Base-by-base conservation (phyloP, 2,797 vertebrate species). In the Galago senegalensis region DNA sequence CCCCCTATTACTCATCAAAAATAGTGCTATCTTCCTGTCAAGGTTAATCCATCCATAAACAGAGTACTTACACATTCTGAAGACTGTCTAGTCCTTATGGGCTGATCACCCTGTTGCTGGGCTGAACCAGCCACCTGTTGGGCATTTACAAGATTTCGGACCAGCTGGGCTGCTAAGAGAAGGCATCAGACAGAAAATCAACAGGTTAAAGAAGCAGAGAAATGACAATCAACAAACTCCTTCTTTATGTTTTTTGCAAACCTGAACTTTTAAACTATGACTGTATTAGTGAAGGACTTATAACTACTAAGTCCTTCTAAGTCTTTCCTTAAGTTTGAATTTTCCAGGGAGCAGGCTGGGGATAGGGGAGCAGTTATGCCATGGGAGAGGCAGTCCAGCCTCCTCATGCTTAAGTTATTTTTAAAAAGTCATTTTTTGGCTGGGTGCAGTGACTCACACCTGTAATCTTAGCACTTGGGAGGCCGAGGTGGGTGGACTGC, bases 11-110 rank as follows among this genome's bases (percentile, higher is more conserved):
- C 10, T 31, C 56, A 93, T 23, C 23, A 84, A 53, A 95, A 86
- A 88, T 0, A 79, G 46, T 46, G 27, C 46, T 81, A 60, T 75
- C 58, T 73, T 93, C 58, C 43, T 67, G 31, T 69, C 40, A 86
- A 86, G 65, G 88, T 25, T 79, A 84, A 89, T 23, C 76, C 37
- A 21, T 87, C 83, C 56, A 43, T 18, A n/a, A 72, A 87, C 63
- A 92, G 67, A 88, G 11, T 91, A 99, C 99, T 99, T 98, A 99
- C 99, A 98, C 99, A 99, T 98, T 99, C 99, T 56, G 99, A 99
- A 0, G 99, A 97, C 96, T 99, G 99, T 83, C 99, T 98, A 97
- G 99, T 99, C 87, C 99, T 98, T 82, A 99, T 98, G 2, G 99
- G 98, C 67, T 99, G 98, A 91, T 99, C 99, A 80, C 98, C 96